A percentile compares a stretch with the other conserved stretches of the same genome.
These are phyloP conservation scores for Urocyon cinereoargenteus DNA, from an alignment of 2,797 vertebrate genomes.

Conservation along the genomic window DNA sequence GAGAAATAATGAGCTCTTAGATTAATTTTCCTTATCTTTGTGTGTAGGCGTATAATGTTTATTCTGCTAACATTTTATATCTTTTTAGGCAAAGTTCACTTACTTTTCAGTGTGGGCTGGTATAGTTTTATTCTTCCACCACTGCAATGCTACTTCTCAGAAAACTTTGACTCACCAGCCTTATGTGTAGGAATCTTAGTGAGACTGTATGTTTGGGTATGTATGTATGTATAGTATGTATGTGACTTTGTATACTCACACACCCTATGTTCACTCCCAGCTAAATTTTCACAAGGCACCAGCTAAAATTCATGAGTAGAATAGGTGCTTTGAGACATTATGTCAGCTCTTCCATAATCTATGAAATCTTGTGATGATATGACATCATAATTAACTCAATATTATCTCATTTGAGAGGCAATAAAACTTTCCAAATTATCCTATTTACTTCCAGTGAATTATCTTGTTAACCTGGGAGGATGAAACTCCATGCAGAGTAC, in stretches of 20 bases:
- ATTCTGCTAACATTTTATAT: conserved; percentile 53
- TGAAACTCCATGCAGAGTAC: background rate
- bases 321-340: background rate
- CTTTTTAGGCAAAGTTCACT: conserved; percentile 45
- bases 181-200: background rate
- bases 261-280: background rate
- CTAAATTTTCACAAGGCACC: background rate
- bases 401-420: background rate
- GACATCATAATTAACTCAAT: conserved; percentile 42
- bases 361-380: background rate
- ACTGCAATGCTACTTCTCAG: background rate
- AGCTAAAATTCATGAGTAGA: background rate
- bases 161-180: background rate
- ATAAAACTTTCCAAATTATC: conserved; percentile 17
- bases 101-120: background rate
- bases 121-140: background rate
- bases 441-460: background rate
- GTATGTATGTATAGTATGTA: background rate
- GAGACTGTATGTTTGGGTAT: background rate
- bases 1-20: conserved; percentile 69
- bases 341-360: background rate
- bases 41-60: conserved; percentile 35
- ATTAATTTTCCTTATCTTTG: conserved; percentile 63
- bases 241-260: background rate
- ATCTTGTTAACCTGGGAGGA: background rate